Evolutionary conservation across 1,140 invertebrate genomes (phyloP).

Genomic region (Belonocnema kinseyi): DNA sequence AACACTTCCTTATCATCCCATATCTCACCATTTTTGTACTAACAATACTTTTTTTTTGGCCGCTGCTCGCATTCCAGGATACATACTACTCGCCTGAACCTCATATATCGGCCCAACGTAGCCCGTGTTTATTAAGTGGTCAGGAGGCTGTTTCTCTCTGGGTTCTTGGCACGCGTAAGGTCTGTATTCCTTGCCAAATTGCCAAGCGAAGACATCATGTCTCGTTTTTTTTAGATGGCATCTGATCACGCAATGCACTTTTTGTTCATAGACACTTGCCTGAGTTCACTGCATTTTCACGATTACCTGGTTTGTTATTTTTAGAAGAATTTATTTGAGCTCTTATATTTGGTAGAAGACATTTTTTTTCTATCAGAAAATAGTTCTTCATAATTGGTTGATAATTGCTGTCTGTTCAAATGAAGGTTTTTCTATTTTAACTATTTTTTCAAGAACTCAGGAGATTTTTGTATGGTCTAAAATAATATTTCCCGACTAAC

Average conservation of each 20-base stretch:
- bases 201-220: slow-evolving; percentile 49
- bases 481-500: too few relatives aligned
- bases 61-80: slow-evolving; percentile 79
- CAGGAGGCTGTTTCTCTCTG: slow-evolving; percentile 93
- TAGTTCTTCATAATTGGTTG: too few relatives aligned
- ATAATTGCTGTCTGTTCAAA: too few relatives aligned
- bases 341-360: too few relatives aligned
- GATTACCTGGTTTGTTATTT: neutral
- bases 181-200: slow-evolving; percentile 77
- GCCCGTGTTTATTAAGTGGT: slow-evolving; percentile 88
- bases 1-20: slow-evolving; percentile 9
- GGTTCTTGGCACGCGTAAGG: slow-evolving; percentile 92
- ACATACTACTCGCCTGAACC: slow-evolving; percentile 81
- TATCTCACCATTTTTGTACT: slow-evolving; percentile 48
- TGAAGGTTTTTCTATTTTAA: too few relatives aligned
- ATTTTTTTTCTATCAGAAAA: too few relatives aligned
- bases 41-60: slow-evolving; percentile 66
- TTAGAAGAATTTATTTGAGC: neutral
- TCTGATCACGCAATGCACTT: slow-evolving; percentile 21
- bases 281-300: slow-evolving; percentile 41
- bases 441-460: too few relatives aligned
- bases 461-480: too few relatives aligned
- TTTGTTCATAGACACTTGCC: slow-evolving; percentile 10
- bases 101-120: slow-evolving; percentile 77
- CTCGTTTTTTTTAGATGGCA: slow-evolving; percentile 18